Evolutionary conservation across 2,888 invertebrate species (phyloP).

Genomic region (Temnothorax unifasciatus): DNA sequence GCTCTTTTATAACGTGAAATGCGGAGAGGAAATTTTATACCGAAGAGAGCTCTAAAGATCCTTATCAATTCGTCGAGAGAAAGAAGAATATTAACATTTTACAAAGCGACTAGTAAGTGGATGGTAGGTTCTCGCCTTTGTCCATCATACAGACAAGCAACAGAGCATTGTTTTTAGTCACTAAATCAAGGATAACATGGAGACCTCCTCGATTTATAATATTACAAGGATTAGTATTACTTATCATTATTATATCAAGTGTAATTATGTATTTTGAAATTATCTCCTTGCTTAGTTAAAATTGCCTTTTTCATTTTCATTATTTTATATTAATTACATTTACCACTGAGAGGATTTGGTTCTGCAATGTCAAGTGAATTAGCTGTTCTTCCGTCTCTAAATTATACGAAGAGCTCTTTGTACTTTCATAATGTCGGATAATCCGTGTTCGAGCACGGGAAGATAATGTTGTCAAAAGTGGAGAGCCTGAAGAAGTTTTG

Average conservation of each 20-base stretch:
- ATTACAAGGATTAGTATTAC: background rate
- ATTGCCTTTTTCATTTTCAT: background rate
- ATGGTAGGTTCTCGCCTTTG: constrained; percentile 17
- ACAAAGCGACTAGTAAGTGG: constrained; percentile 47
- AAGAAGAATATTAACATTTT: constrained; percentile 53
- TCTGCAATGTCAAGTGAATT: constrained; percentile 1
- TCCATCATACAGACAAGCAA: constrained; percentile 22
- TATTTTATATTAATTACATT: background rate
- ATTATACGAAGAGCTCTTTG: background rate
- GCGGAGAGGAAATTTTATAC: constrained; percentile 38
- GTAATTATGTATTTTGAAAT: background rate
- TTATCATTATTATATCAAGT: background rate
- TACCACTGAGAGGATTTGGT: background rate
- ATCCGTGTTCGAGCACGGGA: constrained; percentile 26
- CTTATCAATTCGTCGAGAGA: constrained; percentile 44
- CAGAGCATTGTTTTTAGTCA: constrained; percentile 17
- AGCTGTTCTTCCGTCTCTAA: background rate
- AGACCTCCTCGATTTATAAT: constrained; percentile 17
- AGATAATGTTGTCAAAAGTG: constrained; percentile 45
- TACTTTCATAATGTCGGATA: constrained; percentile 26
- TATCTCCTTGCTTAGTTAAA: background rate
- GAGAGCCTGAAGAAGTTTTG: constrained; percentile 25
- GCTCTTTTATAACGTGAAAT: constrained; percentile 44
- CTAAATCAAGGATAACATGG: constrained; percentile 1
- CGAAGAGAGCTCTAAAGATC: constrained; percentile 34